Percentiles rank a stretch among this genome's conserved stretches.
Conservation (phyloP, 2,888 invertebrate species). For the Panorpa germanica region DNA sequence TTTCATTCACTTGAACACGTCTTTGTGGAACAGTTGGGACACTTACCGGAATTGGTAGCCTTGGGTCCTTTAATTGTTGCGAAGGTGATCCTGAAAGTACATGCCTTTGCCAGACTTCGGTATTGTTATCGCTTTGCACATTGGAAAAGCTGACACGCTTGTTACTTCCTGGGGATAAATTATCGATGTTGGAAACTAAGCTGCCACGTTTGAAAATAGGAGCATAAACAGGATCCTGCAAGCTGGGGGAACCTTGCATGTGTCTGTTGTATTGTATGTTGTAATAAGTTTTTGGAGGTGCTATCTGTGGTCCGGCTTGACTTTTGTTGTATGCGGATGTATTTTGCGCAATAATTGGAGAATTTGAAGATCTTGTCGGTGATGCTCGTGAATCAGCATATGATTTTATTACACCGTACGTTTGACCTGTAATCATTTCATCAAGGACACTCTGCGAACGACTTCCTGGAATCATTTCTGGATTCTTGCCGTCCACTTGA, state of each 20-base stretch:
- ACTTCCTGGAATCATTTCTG: not conserved
- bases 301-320: slow-evolving; percentile 6
- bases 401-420: not conserved
- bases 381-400: slow-evolving; percentile 15
- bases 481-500: slow-evolving; percentile 2
- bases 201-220: slow-evolving; percentile 22
- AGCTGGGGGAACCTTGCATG: not conserved
- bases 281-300: slow-evolving; percentile 6
- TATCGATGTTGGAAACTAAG: slow-evolving; percentile 19
- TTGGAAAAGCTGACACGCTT: no score
- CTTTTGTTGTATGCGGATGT: slow-evolving; percentile 19
- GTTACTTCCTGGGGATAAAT: no score
- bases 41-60: no score
- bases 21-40: no score
- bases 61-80: no score
- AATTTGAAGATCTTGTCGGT: slow-evolving; percentile 3
- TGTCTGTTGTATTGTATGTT: no score
- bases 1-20: no score
- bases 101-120: no score
- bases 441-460: slow-evolving; percentile 23
- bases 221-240: slow-evolving; percentile 20
- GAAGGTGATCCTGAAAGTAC: no score
- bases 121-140: no score
- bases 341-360: slow-evolving; percentile 20
- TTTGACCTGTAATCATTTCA: slow-evolving; percentile 15